Percentiles rank a stretch among this genome's conserved stretches.
These are phyloP conservation scores for Patella caerulea DNA, from an alignment of 2,888 invertebrate genomes.

Conservation along the genomic window DNA sequence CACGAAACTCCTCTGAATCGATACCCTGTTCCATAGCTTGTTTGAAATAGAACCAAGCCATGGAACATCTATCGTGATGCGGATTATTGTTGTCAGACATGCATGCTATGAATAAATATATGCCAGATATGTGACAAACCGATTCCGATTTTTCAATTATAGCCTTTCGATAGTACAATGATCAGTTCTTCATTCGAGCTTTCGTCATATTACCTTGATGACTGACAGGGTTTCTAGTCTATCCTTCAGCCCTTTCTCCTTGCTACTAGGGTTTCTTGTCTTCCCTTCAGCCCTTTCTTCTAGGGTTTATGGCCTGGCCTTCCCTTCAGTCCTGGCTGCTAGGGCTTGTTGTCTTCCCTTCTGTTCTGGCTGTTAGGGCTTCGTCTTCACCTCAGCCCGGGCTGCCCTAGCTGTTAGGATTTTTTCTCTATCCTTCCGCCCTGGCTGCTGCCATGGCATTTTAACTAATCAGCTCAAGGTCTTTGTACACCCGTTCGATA, in stretches of 20 bases:
- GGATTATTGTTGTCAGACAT: constrained; percentile 15
- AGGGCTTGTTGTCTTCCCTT: too few relatives aligned
- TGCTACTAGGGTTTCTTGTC: too few relatives aligned
- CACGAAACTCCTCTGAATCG: not conserved
- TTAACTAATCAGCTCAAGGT: not conserved
- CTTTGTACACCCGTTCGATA: constrained; percentile 13
- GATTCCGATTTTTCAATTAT: constrained; percentile 2
- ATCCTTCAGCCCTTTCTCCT: not conserved
- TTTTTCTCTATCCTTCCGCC: too few relatives aligned
- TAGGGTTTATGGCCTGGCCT: too few relatives aligned
- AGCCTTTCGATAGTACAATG: constrained; percentile 17
- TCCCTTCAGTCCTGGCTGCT: too few relatives aligned
- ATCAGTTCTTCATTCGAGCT: constrained; percentile 14
- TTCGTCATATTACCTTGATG: constrained; percentile 13
- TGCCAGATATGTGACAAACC: constrained; percentile 20
- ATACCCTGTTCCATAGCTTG: not conserved
- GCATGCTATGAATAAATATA: constrained; percentile 23
- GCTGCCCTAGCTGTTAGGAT: too few relatives aligned
- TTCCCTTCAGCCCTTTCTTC: too few relatives aligned
- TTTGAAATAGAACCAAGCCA: not conserved
- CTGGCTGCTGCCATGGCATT: not conserved
- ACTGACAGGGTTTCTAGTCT: not conserved
- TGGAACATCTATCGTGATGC: constrained; percentile 13
- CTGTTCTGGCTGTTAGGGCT: too few relatives aligned
- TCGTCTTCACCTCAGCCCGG: too few relatives aligned